Conservation (phyloP, 2,113 vertebrate species). For the Sclerurus mexicanus region DNA sequence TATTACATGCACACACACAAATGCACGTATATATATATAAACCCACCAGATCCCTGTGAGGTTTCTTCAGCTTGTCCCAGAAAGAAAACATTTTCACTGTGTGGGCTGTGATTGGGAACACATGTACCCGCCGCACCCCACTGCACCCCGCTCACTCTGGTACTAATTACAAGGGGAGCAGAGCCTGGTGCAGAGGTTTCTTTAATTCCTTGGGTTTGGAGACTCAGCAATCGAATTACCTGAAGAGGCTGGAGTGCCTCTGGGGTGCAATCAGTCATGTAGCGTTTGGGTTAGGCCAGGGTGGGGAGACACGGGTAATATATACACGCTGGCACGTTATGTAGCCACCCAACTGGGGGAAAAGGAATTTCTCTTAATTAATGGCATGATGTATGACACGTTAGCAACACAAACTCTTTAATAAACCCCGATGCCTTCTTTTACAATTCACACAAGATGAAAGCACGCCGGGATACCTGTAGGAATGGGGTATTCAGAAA, state of each 20-base stretch:
- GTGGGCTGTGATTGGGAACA: slow-evolving; percentile 78
- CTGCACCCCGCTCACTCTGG: slow-evolving; percentile 38
- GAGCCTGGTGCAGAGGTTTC: slow-evolving; percentile 59
- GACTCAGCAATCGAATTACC: slow-evolving; percentile 57
- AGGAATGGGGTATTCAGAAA: not conserved
- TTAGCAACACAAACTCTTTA: slow-evolving; percentile 32
- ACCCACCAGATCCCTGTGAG: slow-evolving; percentile 47
- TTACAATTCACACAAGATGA: slow-evolving; percentile 14
- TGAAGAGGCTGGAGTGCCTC: slow-evolving; percentile 62
- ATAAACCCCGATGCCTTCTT: not conserved
- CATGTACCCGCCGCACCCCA: slow-evolving; percentile 60
- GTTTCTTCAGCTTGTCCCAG: slow-evolving; percentile 70
- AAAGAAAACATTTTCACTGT: slow-evolving; percentile 78
- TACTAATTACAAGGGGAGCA: slow-evolving; percentile 67
- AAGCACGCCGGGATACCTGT: not conserved
- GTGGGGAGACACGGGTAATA: slow-evolving; percentile 58
- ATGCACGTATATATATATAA: not conserved
- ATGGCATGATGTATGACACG: slow-evolving; percentile 35
- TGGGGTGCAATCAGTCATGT: slow-evolving; percentile 53
- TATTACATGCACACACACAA: slow-evolving; percentile 45
- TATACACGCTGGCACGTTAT: not conserved
- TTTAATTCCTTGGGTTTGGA: slow-evolving; percentile 61
- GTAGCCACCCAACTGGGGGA: slow-evolving; percentile 46
- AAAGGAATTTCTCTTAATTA: slow-evolving; percentile 72
- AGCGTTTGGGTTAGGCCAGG: slow-evolving; percentile 23